These are phyloP conservation scores for Crocidura indochinensis DNA, from an alignment of 2,797 vertebrate genomes.

Conservation along the genomic window DNA sequence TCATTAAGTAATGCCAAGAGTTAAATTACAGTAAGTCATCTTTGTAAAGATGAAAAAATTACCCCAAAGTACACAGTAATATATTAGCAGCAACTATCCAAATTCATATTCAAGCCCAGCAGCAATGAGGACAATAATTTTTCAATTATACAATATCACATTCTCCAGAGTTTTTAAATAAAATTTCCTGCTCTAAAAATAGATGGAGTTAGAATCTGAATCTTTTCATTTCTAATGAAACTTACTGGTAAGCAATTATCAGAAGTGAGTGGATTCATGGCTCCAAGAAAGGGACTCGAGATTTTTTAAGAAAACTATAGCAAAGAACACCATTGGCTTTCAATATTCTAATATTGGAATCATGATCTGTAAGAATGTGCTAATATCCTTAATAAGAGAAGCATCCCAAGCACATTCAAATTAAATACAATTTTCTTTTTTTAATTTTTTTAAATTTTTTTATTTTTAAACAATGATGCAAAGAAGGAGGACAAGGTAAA, in stretches of 20 bases:
- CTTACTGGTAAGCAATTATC: neutral
- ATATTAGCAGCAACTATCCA: neutral
- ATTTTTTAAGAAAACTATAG: constrained; percentile 2
- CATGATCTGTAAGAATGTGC: neutral
- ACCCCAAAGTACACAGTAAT: neutral
- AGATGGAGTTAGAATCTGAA: neutral
- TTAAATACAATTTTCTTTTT: constrained; percentile 21
- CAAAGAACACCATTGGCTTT: neutral
- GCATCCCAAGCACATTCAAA: neutral
- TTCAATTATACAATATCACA: neutral
- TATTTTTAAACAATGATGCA: too few relatives aligned
- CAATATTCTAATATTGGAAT: neutral
- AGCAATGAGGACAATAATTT: neutral
- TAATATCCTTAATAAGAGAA: neutral
- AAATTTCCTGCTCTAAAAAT: neutral
- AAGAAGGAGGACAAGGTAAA: too few relatives aligned
- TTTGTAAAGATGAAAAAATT: constrained; percentile 1
- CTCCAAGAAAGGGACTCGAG: constrained; percentile 11
- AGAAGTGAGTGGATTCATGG: constrained; percentile 3
- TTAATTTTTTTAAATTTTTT: too few relatives aligned
- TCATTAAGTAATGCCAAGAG: neutral
- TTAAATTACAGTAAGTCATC: neutral
- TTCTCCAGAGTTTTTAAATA: constrained; percentile 33
- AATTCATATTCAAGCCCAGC: neutral
- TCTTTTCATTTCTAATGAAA: constrained; percentile 21